A percentile compares a stretch with the other conserved stretches of the same genome.
These are phyloP conservation scores for Antechinus stuartii DNA, from an alignment of 2,113 vertebrate species.

Conservation along the genomic window DNA sequence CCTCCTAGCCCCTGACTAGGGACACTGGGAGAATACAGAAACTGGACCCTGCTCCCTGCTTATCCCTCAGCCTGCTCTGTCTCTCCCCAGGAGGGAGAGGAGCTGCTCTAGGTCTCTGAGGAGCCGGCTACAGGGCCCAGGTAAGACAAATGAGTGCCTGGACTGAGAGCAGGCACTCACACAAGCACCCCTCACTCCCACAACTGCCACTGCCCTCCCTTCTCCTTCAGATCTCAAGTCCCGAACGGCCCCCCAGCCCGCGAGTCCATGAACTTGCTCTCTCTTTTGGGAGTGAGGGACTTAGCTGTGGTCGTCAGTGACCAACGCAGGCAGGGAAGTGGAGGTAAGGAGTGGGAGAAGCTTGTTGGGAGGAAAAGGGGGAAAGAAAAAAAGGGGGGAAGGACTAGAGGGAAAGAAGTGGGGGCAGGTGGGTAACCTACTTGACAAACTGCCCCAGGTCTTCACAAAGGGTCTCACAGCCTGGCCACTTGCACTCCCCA, in stretches of 20 bases:
- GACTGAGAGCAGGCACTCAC: not conserved
- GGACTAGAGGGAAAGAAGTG: too few species aligned
- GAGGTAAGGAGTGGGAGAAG: too few species aligned
- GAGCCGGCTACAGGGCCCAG: not conserved
- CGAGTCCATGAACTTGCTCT: too few species aligned
- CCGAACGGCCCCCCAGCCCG: too few species aligned
- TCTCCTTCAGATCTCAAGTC: too few species aligned
- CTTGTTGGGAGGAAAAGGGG: not conserved
- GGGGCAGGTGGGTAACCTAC: constrained; percentile 85
- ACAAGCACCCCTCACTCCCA: not conserved
- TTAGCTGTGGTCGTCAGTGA: not conserved
- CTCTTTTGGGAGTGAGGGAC: not conserved
- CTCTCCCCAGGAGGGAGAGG: not conserved
- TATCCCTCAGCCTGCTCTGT: not conserved
- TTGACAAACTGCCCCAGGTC: constrained; percentile 99
- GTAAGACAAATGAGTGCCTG: not conserved
- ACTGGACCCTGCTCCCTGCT: not conserved
- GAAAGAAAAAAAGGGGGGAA: too few species aligned
- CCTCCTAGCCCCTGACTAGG: not conserved
- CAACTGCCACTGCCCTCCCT: too few species aligned
- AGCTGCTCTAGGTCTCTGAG: not conserved
- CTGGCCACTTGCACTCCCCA: constrained; percentile 99
- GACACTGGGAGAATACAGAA: not conserved
- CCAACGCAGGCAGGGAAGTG: too few species aligned
- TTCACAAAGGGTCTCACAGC: constrained; percentile 99